Conservation (phyloP, 64 coral and sea anemone genomes). For the Porites australiensis region DNA sequence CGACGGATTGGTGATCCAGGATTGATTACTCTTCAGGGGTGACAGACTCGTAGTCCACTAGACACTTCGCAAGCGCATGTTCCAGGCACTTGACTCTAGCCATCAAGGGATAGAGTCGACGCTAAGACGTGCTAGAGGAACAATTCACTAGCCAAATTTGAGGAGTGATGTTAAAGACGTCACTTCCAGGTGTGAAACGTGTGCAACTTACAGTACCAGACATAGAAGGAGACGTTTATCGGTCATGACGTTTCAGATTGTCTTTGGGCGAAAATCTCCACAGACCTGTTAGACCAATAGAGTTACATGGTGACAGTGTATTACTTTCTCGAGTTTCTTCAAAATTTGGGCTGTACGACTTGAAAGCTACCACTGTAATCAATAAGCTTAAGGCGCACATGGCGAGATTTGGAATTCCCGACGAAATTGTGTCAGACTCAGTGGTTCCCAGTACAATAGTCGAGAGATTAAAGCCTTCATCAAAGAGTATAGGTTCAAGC, state of each 20-base stretch:
- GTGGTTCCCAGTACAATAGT: not conserved
- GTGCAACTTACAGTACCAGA: not conserved
- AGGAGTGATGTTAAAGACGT: constrained; percentile 3
- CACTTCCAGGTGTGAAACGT: constrained; percentile 37
- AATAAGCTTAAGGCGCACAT: not conserved
- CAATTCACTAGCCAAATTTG: constrained; percentile 55
- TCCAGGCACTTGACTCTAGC: constrained; percentile 8
- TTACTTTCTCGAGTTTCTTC: constrained; percentile 21
- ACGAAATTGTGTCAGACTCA: not conserved
- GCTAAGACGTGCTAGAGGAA: not conserved
- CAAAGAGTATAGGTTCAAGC: not conserved
- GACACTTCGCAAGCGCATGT: constrained; percentile 16
- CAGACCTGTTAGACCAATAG: constrained; percentile 11
- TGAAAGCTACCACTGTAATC: not conserved
- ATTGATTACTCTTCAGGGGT: constrained; percentile 36
- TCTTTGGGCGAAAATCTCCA: constrained; percentile 48
- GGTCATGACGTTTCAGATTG: not conserved
- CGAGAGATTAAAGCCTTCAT: not conserved
- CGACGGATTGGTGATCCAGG: constrained; percentile 11
- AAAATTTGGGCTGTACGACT: constrained; percentile 4
- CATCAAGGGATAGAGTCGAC: constrained; percentile 56
- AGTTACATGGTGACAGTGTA: constrained; percentile 22
- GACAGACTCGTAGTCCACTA: constrained; percentile 8
- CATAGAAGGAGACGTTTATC: constrained; percentile 48
- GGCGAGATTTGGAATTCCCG: no score